Base-by-base conservation (phyloP, 2,888 invertebrate species). In the Ormia ochracea region DNA sequence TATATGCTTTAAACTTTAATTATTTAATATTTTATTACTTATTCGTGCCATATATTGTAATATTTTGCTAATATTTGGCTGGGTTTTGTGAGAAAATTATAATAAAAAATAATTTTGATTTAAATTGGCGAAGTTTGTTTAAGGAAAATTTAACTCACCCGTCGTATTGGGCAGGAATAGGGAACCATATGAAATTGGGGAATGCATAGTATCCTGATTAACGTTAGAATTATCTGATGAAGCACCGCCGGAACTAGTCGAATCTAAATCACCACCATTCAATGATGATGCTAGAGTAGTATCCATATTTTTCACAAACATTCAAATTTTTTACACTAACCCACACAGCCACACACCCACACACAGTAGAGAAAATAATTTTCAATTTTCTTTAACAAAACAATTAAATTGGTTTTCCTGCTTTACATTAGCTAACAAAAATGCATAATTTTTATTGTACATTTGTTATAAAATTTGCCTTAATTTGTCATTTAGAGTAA, bases 231-330 rank as follows among this genome's bases (percentile, higher is more conserved):
- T 86, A 83, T 89, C 89, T 23, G 89, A 89, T 33, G 87, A 87
- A 36, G 88, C 89, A 81, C 89, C 89, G 83, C 86, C 89, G 83
- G 89, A 89, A 82, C 89, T 89, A 26, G 89, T 89, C 3, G 89
- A 89, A 78, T 89, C 89, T 84, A 89, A 84, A 78, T 89, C 89
- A 61, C 89, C 89, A 73, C 85, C 85, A 19, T 88, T 85, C 50
- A 88, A 86, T 17, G 87, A 87, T 73, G 89, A 85, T 61, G 89
- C 84, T 81, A 88, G 84, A 26, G 86, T 85, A 52, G 84, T 85
- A 83, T 89, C 88, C 88, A 89, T 89, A 83, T 85, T 88, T 76
- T 86, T 89, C 21, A 87, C 88, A 83, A 86, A 88, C 88, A 88
- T 88, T 85, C 80, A 73, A 41, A 38, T 58, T 28, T 7, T 41